Percentiles rank a stretch among this genome's conserved stretches.
Evolutionary conservation across 2,888 invertebrate species (phyloP).

Genomic region (Rambutsinella grinnellia): DNA sequence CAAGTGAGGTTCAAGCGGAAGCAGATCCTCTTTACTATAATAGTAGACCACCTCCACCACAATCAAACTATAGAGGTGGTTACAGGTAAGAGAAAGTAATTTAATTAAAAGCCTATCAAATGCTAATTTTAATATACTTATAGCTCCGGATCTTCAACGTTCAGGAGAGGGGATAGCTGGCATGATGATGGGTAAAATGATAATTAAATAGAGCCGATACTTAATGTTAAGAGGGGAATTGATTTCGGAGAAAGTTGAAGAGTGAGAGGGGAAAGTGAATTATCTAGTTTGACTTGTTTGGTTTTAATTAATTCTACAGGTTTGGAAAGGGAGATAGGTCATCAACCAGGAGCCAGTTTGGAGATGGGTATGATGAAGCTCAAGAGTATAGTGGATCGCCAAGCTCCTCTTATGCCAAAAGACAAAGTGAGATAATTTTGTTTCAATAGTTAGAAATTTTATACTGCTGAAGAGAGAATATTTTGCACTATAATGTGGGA

Average conservation of each 20-base stretch:
- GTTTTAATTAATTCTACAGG: too few relatives aligned
- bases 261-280: too few relatives aligned
- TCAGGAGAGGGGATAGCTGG: conserved; percentile 41
- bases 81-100: conserved; percentile 70
- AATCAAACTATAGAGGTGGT: conserved; percentile 71
- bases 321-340: conserved; percentile 57
- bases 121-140: conserved; percentile 5
- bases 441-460: too few relatives aligned
- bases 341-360: conserved; percentile 56
- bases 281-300: too few relatives aligned
- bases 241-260: too few relatives aligned
- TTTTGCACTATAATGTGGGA: too few relatives aligned
- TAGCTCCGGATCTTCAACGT: conserved; percentile 32
- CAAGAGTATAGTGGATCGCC: conserved; percentile 63
- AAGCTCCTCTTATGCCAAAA: conserved; percentile 62
- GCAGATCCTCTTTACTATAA: conserved; percentile 85
- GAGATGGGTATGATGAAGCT: conserved; percentile 64
- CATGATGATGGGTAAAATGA: conserved; percentile 44
- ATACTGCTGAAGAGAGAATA: too few relatives aligned
- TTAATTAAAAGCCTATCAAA: conserved; percentile 16
- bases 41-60: conserved; percentile 83
- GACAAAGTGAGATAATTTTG: conserved; percentile 57
- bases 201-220: too few relatives aligned
- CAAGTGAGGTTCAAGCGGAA: conserved; percentile 68
- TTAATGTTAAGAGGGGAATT: too few relatives aligned